Conservation (phyloP, 1,140 invertebrate genomes). For the Danaus melanippus region DNA sequence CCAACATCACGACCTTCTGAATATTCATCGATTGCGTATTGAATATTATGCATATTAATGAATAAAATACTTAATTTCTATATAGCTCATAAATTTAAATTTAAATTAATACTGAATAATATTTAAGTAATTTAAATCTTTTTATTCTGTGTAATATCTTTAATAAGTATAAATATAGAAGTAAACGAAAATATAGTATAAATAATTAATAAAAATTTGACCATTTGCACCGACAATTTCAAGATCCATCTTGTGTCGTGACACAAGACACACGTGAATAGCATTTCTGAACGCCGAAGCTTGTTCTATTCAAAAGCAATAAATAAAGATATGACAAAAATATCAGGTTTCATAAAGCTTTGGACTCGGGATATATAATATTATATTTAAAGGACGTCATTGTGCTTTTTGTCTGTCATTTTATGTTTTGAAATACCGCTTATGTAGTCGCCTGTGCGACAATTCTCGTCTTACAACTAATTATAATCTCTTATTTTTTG, state of each 20-base stretch:
- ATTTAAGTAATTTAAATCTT: too few relatives aligned
- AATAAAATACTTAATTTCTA: too few relatives aligned
- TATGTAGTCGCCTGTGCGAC: conserved; percentile 24
- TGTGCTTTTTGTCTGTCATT: conserved; percentile 54
- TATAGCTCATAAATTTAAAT: too few relatives aligned
- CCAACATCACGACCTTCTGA: too few relatives aligned
- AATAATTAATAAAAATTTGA: background rate
- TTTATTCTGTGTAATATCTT: too few relatives aligned
- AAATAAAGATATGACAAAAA: conserved; percentile 72
- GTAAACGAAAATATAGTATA: too few relatives aligned
- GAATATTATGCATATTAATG: too few relatives aligned
- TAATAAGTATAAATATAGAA: too few relatives aligned
- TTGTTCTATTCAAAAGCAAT: conserved; percentile 58
- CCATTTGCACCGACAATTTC: conserved; percentile 19
- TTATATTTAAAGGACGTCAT: conserved; percentile 67
- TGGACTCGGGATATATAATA: conserved; percentile 68
- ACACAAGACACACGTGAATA: conserved; percentile 32
- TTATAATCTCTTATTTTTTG: conserved; percentile 9
- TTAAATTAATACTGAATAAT: too few relatives aligned
- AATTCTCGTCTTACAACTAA: conserved; percentile 27
- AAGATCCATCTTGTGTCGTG: conserved; percentile 30
- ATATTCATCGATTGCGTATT: too few relatives aligned
- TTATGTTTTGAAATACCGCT: conserved; percentile 30
- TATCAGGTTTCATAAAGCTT: conserved; percentile 70
- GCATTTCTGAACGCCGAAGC: conserved; percentile 34